phyloP scores from a whole-genome alignment of 2,888 invertebrate species.

The Lasioglossum calceatum region DNA sequence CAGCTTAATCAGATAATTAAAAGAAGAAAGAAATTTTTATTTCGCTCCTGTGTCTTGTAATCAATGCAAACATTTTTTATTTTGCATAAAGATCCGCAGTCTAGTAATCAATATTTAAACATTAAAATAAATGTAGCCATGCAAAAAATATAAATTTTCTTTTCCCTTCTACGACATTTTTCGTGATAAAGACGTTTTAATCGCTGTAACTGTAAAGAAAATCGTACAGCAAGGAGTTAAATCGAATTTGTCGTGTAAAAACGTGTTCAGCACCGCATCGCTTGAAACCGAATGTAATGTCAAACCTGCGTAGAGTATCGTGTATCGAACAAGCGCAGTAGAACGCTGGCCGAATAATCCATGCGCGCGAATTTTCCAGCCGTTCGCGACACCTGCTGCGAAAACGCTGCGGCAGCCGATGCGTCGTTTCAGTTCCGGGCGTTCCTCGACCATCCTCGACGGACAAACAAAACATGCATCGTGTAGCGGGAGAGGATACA shows the following conservation, averaged over 20 bases:
- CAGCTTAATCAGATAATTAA: too few relatives aligned
- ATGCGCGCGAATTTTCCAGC: constrained; percentile 48
- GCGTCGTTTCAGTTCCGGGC: constrained; percentile 75
- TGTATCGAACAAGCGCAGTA: constrained; percentile 26
- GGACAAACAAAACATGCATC: constrained; percentile 73
- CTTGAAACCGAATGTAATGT: constrained; percentile 5
- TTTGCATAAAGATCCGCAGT: too few relatives aligned
- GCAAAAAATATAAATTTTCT: too few relatives aligned
- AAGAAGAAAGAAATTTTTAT: too few relatives aligned
- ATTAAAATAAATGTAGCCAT: too few relatives aligned
- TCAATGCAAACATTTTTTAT: too few relatives aligned
- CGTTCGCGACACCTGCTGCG: constrained; percentile 74
- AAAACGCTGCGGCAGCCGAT: constrained; percentile 58
- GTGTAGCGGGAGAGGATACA: constrained; percentile 66
- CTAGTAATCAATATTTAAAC: too few relatives aligned
- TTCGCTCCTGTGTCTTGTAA: too few relatives aligned
- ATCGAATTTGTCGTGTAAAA: neutral
- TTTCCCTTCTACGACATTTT: too few relatives aligned
- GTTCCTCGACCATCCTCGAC: constrained; percentile 74
- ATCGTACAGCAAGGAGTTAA: too few relatives aligned
- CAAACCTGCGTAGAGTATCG: neutral
- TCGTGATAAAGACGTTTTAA: too few relatives aligned
- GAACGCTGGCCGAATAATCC: constrained; percentile 9
- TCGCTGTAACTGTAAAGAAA: too few relatives aligned
- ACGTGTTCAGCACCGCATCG: neutral